A percentile compares a stretch with the other conserved stretches of the same genome.
These are phyloP conservation scores for Papilio dardanus DNA, from an alignment of 1,140 invertebrate species.

Conservation along the genomic window DNA sequence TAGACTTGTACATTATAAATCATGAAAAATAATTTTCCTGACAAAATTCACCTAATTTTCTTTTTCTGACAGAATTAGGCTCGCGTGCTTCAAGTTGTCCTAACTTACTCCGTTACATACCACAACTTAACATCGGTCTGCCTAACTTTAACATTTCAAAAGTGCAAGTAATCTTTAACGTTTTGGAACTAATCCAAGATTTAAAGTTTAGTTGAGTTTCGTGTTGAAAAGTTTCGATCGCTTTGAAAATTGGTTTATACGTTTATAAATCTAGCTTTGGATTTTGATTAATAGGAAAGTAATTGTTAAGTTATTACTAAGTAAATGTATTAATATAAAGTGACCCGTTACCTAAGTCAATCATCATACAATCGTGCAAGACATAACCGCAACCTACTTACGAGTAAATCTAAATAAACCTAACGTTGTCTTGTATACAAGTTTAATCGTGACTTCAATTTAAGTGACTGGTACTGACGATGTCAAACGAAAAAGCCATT, in stretches of 20 bases:
- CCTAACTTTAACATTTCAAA: constrained; percentile 1
- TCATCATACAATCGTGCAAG: not conserved
- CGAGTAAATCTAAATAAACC: not conserved
- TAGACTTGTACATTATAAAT: not conserved
- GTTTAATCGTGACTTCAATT: constrained; percentile 6
- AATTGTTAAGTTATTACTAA: not conserved
- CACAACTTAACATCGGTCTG: not conserved
- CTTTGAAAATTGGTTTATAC: not conserved
- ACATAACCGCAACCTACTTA: not conserved
- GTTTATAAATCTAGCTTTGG: not conserved
- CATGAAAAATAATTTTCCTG: too few species aligned
- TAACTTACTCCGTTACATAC: not conserved
- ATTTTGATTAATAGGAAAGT: not conserved
- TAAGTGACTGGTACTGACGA: constrained; percentile 17
- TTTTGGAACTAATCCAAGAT: not conserved
- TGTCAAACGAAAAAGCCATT: not conserved
- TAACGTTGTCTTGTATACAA: not conserved
- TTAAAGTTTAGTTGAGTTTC: too few species aligned
- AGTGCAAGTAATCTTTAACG: constrained; percentile 8
- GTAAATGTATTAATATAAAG: not conserved
- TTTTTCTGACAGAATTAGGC: not conserved
- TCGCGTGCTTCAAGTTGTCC: not conserved
- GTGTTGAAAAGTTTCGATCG: constrained; percentile 7
- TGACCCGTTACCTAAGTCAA: not conserved
- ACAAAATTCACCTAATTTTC: constrained; percentile 1